These are phyloP conservation scores for Chaetogeoica ovagalla DNA, from an alignment of 2,888 invertebrate species.

Conservation along the genomic window DNA sequence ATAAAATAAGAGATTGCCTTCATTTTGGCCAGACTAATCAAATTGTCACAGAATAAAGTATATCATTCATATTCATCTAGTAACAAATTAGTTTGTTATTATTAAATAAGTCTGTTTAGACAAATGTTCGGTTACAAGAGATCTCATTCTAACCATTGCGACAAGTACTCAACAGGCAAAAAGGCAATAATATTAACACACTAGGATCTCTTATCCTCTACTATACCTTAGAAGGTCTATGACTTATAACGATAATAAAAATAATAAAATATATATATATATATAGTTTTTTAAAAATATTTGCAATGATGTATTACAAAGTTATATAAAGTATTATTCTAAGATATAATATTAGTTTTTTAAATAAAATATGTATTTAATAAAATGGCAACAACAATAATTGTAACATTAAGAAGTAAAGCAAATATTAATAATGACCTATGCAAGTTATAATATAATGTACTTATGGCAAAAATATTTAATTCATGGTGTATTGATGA, in stretches of 20 bases:
- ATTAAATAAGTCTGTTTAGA: no score
- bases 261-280: conserved; percentile 38
- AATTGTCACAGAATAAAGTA: neutral
- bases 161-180: neutral
- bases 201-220: no score
- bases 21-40: no score
- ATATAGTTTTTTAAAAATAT: conserved; percentile 2
- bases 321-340: neutral
- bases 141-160: neutral
- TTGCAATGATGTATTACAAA: neutral
- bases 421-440: neutral
- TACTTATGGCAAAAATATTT: neutral
- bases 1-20: no score
- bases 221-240: no score
- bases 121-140: neutral
- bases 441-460: neutral
- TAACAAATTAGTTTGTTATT: neutral
- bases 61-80: no score
- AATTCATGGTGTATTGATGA: conserved; percentile 22
- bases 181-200: neutral
- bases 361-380: neutral
- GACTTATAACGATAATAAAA: neutral
- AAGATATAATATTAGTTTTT: neutral
- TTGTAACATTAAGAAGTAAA: conserved; percentile 1
- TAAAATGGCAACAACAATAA: neutral